These are phyloP conservation scores for Gobiocypris rarus DNA, from an alignment of 2,113 vertebrate species.

Conservation along the genomic window DNA sequence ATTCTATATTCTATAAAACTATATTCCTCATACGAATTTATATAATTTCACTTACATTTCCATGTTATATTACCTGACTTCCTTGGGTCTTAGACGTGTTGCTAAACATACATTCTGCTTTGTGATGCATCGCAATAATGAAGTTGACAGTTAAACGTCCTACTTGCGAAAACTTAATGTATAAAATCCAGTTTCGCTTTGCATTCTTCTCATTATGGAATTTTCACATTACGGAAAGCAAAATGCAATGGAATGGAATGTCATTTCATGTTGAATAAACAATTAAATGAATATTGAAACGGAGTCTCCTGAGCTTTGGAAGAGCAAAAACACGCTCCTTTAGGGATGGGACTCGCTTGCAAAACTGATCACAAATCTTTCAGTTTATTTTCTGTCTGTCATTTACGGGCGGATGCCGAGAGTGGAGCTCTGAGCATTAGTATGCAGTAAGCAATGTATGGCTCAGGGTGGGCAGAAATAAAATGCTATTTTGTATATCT, in stretches of 20 bases:
- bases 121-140: neutral
- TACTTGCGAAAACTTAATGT: neutral
- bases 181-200: neutral
- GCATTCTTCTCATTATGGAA: too few relatives aligned
- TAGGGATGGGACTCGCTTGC: too few relatives aligned
- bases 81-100: neutral
- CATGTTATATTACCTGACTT: neutral
- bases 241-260: too few relatives aligned
- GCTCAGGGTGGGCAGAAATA: slow-evolving; percentile 21
- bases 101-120: neutral
- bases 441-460: slow-evolving; percentile 21
- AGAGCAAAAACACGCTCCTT: neutral
- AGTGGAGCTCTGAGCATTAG: slow-evolving; percentile 18
- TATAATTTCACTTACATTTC: neutral
- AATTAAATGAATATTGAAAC: neutral
- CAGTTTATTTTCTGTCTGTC: slow-evolving; percentile 15
- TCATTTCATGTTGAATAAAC: neutral
- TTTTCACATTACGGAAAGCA: too few relatives aligned
- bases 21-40: too few relatives aligned
- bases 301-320: neutral
- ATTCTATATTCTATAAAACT: too few relatives aligned
- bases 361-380: neutral
- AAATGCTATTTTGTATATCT: slow-evolving; percentile 40
- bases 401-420: neutral
- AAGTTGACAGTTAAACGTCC: too few relatives aligned